phyloP scores from a whole-genome alignment of 1,140 invertebrate species.

The Drosophila malerkotliana region DNA sequence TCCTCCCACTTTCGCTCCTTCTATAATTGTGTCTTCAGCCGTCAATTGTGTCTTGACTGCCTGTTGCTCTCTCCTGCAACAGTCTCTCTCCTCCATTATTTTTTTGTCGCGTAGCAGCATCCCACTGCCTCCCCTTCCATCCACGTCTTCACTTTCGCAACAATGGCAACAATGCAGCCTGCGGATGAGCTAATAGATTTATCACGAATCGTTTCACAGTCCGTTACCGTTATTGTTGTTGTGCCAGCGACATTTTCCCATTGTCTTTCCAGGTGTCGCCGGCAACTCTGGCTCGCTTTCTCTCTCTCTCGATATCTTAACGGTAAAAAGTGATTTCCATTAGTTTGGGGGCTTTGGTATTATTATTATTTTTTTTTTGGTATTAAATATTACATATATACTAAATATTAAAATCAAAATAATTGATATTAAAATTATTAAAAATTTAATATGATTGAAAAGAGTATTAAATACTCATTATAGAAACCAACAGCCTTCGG shows the following conservation, averaged over 20 bases:
- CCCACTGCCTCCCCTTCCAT: too few relatives aligned
- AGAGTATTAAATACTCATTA: background rate
- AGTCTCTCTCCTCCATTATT: background rate
- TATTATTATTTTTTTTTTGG: too few relatives aligned
- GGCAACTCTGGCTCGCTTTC: background rate
- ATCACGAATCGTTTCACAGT: conserved; percentile 59
- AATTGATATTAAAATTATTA: background rate
- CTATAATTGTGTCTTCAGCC: conserved; percentile 53
- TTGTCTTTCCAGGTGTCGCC: conserved; percentile 30
- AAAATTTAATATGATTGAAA: background rate
- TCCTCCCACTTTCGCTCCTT: conserved; percentile 1
- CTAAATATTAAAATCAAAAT: background rate
- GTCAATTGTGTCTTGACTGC: conserved; percentile 33
- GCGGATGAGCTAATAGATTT: conserved; percentile 54
- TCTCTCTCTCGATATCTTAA: background rate
- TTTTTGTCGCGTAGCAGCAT: background rate
- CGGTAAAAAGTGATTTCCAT: too few relatives aligned
- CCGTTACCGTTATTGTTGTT: conserved; percentile 29
- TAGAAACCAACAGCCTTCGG: background rate
- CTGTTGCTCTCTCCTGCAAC: conserved; percentile 14
- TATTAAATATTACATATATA: too few relatives aligned
- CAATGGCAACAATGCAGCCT: conserved; percentile 2
- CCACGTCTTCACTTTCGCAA: background rate
- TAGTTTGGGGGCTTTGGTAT: too few relatives aligned
- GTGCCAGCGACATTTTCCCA: conserved; percentile 3